Percentiles rank a stretch among this genome's conserved stretches.
Conservation (phyloP, 2,113 vertebrate genomes). For the Gambusia holbrooki region DNA sequence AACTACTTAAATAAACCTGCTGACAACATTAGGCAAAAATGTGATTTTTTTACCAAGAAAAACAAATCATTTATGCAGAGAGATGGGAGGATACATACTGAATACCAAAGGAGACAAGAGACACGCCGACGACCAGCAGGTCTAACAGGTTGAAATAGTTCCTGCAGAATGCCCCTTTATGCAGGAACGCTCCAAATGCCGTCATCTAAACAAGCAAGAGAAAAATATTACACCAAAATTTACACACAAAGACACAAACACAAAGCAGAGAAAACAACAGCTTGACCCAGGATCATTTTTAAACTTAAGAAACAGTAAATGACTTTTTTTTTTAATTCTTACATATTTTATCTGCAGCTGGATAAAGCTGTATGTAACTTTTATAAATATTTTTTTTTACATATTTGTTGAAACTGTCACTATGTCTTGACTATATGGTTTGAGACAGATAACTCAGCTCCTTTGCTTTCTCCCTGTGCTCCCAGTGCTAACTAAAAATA, state of each 20-base stretch:
- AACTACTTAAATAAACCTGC: too few relatives aligned
- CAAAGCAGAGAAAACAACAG: accelerated
- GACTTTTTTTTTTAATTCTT: too few relatives aligned
- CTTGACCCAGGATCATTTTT: not conserved
- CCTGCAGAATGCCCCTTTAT: slow-evolving; percentile 97
- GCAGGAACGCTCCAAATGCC: slow-evolving; percentile 94
- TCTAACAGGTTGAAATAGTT: slow-evolving; percentile 98
- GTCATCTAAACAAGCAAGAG: slow-evolving; percentile 86
- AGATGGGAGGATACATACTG: slow-evolving; percentile 85
- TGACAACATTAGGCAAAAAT: too few relatives aligned
- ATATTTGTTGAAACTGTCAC: too few relatives aligned
- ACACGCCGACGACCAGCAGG: slow-evolving; percentile 96
- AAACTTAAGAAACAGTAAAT: not conserved
- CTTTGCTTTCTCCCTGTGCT: too few relatives aligned
- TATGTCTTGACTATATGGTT: too few relatives aligned
- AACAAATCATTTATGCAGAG: not conserved
- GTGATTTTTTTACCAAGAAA: not conserved
- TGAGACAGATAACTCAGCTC: too few relatives aligned
- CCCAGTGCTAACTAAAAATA: too few relatives aligned
- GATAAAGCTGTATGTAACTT: not conserved
- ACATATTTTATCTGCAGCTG: too few relatives aligned
- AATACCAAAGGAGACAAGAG: slow-evolving; percentile 96
- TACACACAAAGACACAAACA: not conserved
- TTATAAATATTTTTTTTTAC: too few relatives aligned
- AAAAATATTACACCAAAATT: slow-evolving; percentile 16